A percentile compares a stretch with the other conserved stretches of the same genome.
Evolutionary conservation across 2,113 vertebrate species (phyloP).

Genomic region (Tylochromis polylepis): DNA sequence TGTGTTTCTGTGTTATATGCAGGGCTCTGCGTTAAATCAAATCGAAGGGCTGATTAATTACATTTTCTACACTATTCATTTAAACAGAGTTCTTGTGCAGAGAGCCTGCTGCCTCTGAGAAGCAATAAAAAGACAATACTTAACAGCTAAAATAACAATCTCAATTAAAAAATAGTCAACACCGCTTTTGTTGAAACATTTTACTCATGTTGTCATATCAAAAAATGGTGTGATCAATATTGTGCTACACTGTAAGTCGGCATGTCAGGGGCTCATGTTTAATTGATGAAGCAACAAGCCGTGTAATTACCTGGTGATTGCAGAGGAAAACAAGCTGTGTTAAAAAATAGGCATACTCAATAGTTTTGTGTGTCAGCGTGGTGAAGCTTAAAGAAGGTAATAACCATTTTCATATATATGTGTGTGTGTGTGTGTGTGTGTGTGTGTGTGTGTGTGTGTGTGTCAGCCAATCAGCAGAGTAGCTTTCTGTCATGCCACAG

Average conservation of each 20-base stretch:
- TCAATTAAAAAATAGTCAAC: not conserved
- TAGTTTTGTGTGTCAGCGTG: not conserved
- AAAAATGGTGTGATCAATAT: constrained; percentile 2
- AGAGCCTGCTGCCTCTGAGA: not conserved
- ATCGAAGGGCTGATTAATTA: not conserved
- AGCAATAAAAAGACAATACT: not conserved
- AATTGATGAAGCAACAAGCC: constrained; percentile 46
- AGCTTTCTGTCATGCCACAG: constrained; percentile 3
- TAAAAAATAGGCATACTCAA: constrained; percentile 11
- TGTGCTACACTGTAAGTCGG: not conserved
- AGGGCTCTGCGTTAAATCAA: not conserved
- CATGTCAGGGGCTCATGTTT: constrained; percentile 39
- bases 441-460: not conserved
- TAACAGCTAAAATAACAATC: not conserved
- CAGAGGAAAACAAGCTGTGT: constrained; percentile 35
- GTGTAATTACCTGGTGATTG: constrained; percentile 51
- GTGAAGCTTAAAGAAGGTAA: not conserved
- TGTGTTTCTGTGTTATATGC: not conserved
- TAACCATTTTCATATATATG: not conserved
- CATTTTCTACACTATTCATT: not conserved
- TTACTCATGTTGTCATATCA: not conserved
- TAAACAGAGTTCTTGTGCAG: not conserved
- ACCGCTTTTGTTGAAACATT: not conserved
- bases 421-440: not conserved
- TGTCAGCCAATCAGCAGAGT: constrained; percentile 23